A percentile compares a stretch with the other conserved stretches of the same genome.
phyloP scores from a whole-genome alignment of 53 echinoderm and acorn worm species.

The Hippasteria phrygiana region DNA sequence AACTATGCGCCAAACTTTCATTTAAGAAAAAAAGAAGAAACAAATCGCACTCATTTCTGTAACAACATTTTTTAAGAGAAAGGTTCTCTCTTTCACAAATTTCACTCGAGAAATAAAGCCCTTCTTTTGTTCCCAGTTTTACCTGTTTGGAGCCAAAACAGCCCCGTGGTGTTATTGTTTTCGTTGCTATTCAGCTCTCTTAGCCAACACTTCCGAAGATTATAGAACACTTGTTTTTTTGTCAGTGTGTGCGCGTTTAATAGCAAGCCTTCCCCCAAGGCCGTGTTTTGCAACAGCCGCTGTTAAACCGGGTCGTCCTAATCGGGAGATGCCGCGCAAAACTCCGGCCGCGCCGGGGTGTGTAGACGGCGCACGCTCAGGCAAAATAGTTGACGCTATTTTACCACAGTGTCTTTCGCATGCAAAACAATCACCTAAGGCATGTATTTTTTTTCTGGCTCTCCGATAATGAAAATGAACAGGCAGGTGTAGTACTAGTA shows the following conservation, averaged over 20 bases:
- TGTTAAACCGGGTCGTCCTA: constrained; percentile 14
- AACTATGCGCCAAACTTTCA: too few species aligned
- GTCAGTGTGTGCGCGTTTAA: neutral
- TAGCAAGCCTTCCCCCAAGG: constrained; percentile 13
- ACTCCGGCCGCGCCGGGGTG: neutral
- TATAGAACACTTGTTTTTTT: constrained; percentile 8
- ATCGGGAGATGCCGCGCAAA: neutral
- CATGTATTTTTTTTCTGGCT: neutral
- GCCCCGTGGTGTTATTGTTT: constrained; percentile 37
- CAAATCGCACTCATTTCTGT: neutral
- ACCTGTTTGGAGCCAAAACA: constrained; percentile 35
- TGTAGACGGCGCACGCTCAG: neutral
- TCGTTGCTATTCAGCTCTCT: constrained; percentile 26
- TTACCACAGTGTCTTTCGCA: constrained; percentile 23
- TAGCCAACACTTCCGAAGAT: constrained; percentile 50
- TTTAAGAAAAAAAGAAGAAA: too few species aligned
- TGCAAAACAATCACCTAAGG: constrained; percentile 28
- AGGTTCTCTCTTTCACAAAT: neutral
- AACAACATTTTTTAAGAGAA: too few species aligned
- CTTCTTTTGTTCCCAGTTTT: neutral
- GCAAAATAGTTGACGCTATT: constrained; percentile 30
- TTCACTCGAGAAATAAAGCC: neutral
- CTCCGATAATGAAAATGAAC: neutral
- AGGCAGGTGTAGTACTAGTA: constrained; percentile 24
- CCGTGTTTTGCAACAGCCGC: neutral